These are phyloP conservation scores for Salvelinus namaycush DNA, from an alignment of 2,113 vertebrate genomes.

Conservation along the genomic window DNA sequence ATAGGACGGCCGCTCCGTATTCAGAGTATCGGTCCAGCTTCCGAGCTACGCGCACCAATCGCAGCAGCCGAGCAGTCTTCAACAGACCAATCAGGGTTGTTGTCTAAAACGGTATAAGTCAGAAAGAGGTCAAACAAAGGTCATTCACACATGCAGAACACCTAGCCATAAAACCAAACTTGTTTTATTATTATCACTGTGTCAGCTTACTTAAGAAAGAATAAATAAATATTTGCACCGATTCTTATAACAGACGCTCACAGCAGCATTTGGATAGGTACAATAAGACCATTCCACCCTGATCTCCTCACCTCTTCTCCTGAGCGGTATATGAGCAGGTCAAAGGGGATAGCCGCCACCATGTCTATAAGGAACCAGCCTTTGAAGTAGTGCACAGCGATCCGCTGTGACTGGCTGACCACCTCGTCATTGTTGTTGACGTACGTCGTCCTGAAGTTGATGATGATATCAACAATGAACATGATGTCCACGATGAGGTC, in stretches of 20 bases:
- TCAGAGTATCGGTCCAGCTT: conserved; percentile 88
- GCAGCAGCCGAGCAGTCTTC: conserved; percentile 86
- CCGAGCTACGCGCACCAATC: conserved; percentile 84
- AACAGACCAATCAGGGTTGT: conserved; percentile 85
- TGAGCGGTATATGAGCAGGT: conserved; percentile 88
- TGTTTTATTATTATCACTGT: not conserved
- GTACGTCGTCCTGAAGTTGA: conserved; percentile 92
- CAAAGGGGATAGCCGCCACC: conserved; percentile 91
- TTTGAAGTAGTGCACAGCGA: conserved; percentile 91
- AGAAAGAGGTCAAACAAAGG: not conserved
- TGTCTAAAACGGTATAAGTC: conserved; percentile 43
- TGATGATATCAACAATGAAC: conserved; percentile 90
- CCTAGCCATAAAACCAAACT: no score
- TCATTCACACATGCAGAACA: not conserved
- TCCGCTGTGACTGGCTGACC: conserved; percentile 85
- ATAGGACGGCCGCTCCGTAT: conserved; percentile 85
- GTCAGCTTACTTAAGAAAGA: no score
- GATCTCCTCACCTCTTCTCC: conserved; percentile 80
- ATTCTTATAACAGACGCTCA: no score
- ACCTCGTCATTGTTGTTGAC: conserved; percentile 90
- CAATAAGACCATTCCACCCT: conserved; percentile 23
- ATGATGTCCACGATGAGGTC: conserved; percentile 93
- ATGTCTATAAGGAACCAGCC: conserved; percentile 95
- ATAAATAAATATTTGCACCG: no score
- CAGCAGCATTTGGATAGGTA: no score